Percentiles rank a stretch among this genome's conserved stretches.
Conservation (phyloP, 2,888 invertebrate genomes). For the Cantharis rufa region DNA sequence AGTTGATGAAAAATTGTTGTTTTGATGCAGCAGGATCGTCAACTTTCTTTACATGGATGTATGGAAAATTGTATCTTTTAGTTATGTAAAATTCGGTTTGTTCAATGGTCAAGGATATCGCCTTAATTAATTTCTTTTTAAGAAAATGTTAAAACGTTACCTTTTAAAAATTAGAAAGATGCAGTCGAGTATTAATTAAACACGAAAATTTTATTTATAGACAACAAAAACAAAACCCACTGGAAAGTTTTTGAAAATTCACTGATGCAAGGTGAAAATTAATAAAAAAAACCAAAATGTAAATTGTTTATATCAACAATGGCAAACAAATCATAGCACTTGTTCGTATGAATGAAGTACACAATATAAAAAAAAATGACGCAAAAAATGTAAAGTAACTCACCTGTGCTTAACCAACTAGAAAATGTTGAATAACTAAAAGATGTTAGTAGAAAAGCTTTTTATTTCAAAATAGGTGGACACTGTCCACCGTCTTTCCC, state of each 20-base stretch:
- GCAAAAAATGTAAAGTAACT: background rate
- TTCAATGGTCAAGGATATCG: background rate
- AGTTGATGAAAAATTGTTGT: background rate
- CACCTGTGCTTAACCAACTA: background rate
- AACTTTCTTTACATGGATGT: background rate
- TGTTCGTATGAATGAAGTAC: background rate
- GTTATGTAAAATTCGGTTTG: background rate
- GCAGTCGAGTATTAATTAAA: background rate
- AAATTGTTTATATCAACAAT: background rate
- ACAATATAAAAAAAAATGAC: background rate
- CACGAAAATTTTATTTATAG: background rate
- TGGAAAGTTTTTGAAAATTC: background rate
- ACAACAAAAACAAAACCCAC: background rate
- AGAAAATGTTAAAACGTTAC: background rate
- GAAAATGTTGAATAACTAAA: background rate
- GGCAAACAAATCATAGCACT: background rate
- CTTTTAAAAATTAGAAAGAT: background rate
- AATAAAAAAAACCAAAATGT: background rate
- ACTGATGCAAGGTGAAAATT: background rate
- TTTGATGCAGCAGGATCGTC: background rate
- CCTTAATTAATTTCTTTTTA: background rate
- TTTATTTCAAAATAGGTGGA: slow-evolving; percentile 14
- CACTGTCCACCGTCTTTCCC: slow-evolving; percentile 12
- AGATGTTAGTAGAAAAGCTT: slow-evolving; percentile 1
- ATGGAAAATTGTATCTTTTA: background rate